A percentile compares a stretch with the other conserved stretches of the same genome.
Conservation (phyloP, 1,140 invertebrate species). For the Drosophila bocqueti region DNA sequence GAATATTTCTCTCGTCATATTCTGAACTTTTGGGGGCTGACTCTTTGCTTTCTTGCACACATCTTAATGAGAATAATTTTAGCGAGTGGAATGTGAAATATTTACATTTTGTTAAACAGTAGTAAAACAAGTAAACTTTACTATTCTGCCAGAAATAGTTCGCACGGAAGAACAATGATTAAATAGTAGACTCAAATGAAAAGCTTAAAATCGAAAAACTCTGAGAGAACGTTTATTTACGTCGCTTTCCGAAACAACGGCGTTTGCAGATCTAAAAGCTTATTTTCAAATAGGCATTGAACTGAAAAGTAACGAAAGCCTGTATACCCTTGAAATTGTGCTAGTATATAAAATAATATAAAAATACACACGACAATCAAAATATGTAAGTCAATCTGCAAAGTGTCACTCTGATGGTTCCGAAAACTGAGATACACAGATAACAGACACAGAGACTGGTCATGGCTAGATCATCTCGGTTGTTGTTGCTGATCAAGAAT, state of each 20-base stretch:
- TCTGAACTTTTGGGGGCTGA: neutral
- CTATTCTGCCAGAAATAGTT: neutral
- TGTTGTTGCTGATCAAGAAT: too few relatives aligned
- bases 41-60: neutral
- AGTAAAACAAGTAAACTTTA: neutral
- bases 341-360: neutral
- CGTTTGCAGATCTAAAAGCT: neutral
- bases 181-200: neutral
- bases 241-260: neutral
- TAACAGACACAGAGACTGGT: too few relatives aligned
- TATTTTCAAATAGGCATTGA: neutral
- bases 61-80: neutral
- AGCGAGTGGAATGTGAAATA: neutral
- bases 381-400: too few relatives aligned
- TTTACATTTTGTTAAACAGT: neutral
- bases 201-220: neutral
- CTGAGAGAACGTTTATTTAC: neutral
- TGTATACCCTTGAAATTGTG: neutral
- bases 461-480: too few relatives aligned
- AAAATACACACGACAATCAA: neutral
- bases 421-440: too few relatives aligned
- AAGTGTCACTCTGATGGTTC: too few relatives aligned
- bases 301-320: too few relatives aligned
- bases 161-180: neutral
- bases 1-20: neutral